Conservation (phyloP, 2,113 vertebrate species). For the Ranitomeya variabilis region DNA sequence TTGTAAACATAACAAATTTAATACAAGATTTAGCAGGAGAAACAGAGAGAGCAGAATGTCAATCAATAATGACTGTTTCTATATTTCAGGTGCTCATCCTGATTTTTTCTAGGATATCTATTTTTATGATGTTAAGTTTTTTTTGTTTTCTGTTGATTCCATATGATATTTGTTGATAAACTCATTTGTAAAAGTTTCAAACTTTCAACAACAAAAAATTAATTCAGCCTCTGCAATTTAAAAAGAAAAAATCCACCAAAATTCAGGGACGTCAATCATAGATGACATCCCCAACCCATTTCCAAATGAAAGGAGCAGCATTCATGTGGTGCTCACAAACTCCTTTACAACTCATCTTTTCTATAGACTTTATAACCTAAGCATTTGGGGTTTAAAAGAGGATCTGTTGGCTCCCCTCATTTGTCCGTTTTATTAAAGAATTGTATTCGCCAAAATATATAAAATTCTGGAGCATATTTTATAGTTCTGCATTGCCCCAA, state of each 20-base stretch:
- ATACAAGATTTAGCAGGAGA: slow-evolving; percentile 39
- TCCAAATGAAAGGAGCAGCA: not conserved
- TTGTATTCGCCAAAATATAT: too few species aligned
- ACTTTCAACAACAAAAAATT: not conserved
- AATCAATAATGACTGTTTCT: slow-evolving; percentile 40
- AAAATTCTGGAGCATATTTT: too few species aligned
- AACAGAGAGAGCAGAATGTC: slow-evolving; percentile 35
- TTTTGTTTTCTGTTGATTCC: not conserved
- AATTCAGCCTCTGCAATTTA: not conserved
- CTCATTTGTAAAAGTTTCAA: not conserved
- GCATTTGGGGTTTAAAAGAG: not conserved
- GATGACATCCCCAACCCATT: not conserved
- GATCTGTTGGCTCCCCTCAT: too few species aligned
- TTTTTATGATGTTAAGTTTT: not conserved
- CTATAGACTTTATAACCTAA: not conserved
- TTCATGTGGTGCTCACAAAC: not conserved
- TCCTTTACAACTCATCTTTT: not conserved
- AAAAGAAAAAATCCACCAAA: not conserved
- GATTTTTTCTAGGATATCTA: not conserved
- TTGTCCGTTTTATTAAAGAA: too few species aligned
- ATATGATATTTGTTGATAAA: not conserved
- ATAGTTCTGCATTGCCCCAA: too few species aligned
- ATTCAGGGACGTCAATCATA: not conserved
- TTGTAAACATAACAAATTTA: slow-evolving; percentile 51
- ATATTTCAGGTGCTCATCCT: slow-evolving; percentile 11